Evolutionary conservation across 2,888 invertebrate genomes (phyloP).

Genomic region (Himalopsyche japonica): DNA sequence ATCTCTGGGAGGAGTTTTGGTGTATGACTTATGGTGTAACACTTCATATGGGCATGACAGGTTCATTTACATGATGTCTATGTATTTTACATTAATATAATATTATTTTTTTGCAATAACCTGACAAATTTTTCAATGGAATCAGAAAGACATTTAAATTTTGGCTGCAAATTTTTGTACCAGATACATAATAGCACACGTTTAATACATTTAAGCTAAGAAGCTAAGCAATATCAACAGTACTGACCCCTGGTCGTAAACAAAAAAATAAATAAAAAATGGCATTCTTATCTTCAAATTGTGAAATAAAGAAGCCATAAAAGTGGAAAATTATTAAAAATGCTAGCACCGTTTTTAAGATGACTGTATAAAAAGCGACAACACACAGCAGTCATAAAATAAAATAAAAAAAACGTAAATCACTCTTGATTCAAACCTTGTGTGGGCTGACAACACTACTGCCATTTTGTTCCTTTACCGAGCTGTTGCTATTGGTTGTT

Average conservation of each 20-base stretch:
- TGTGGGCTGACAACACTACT: constrained; percentile 45
- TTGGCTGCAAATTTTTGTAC: too few relatives aligned
- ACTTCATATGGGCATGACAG: too few relatives aligned
- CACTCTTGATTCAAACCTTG: constrained; percentile 49
- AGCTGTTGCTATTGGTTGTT: constrained; percentile 19
- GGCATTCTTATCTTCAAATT: not conserved
- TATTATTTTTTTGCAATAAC: too few relatives aligned
- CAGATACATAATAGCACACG: too few relatives aligned
- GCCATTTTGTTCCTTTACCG: constrained; percentile 9
- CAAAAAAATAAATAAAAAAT: not conserved
- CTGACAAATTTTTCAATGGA: too few relatives aligned
- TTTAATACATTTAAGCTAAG: not conserved
- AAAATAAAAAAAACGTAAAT: not conserved
- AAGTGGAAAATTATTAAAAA: not conserved
- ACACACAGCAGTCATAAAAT: not conserved
- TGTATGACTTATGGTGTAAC: too few relatives aligned
- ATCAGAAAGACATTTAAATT: too few relatives aligned
- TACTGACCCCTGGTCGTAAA: not conserved
- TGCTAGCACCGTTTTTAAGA: not conserved
- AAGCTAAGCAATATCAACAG: not conserved
- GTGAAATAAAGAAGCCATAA: not conserved
- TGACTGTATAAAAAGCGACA: not conserved
- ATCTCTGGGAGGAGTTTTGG: too few relatives aligned
- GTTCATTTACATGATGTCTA: too few relatives aligned
- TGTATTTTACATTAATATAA: too few relatives aligned